Percentiles rank a stretch among this genome's conserved stretches.
Evolutionary conservation across 2,888 invertebrate genomes (phyloP).

Genomic region (Odontothrips loti): DNA sequence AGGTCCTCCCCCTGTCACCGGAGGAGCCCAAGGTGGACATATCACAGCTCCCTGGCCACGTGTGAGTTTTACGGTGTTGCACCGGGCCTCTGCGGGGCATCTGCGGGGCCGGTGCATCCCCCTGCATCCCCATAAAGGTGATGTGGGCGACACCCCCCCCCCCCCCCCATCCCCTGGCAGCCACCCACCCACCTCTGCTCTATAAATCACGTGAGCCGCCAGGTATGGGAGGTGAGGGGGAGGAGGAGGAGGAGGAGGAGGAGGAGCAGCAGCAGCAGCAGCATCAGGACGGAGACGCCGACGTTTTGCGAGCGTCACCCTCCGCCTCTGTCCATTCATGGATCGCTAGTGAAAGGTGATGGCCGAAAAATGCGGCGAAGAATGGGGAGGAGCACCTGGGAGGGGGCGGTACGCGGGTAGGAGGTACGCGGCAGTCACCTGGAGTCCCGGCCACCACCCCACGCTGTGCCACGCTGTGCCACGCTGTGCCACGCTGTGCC

Average conservation of each 20-base stretch:
- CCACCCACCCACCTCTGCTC: not conserved
- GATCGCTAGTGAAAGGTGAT: slow-evolving; percentile 20
- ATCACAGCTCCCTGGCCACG: not conserved
- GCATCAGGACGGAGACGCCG: not conserved
- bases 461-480: not conserved
- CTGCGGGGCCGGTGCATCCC: not conserved
- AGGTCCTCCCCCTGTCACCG: too few species aligned
- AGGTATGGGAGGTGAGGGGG: too few species aligned
- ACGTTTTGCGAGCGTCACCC: slow-evolving; percentile 13
- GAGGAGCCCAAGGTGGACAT: too few species aligned
- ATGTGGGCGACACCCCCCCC: too few species aligned
- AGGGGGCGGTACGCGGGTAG: not conserved
- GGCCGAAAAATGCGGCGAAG: slow-evolving; percentile 22
- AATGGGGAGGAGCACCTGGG: not conserved
- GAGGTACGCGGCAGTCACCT: not conserved
- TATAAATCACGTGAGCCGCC: not conserved
- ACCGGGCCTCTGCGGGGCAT: not conserved
- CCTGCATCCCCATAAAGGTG: too few species aligned
- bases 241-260: too few species aligned
- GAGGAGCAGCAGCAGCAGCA: too few species aligned
- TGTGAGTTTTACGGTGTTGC: not conserved
- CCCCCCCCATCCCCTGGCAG: too few species aligned
- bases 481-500: not conserved
- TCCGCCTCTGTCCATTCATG: not conserved
- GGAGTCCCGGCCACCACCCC: not conserved